These are phyloP conservation scores for Buteo buteo DNA, from an alignment of 2,113 vertebrate genomes.

Conservation along the genomic window DNA sequence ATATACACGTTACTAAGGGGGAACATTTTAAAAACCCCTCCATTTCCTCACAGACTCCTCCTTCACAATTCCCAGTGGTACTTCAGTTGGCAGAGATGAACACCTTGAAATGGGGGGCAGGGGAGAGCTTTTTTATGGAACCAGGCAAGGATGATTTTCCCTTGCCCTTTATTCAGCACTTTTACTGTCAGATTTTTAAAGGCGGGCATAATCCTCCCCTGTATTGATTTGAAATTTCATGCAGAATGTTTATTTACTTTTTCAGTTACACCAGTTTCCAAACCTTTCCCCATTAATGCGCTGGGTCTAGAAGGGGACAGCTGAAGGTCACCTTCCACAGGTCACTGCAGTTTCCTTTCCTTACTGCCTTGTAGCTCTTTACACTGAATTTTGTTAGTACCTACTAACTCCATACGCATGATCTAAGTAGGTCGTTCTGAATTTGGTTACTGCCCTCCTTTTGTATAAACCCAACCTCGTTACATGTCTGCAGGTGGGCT, in stretches of 20 bases:
- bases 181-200: neutral
- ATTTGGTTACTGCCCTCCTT: slow-evolving; percentile 53
- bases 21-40: neutral
- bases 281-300: no score
- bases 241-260: no score
- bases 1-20: neutral
- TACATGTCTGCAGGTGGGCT: neutral
- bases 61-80: neutral
- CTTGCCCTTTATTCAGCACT: neutral
- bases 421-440: slow-evolving; percentile 39
- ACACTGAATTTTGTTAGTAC: slow-evolving; percentile 12
- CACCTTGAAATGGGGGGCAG: neutral
- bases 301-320: no score
- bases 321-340: no score
- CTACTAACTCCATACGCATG: neutral
- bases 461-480: neutral
- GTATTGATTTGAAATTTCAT: no score
- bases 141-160: neutral
- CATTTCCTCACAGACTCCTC: neutral
- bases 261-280: no score
- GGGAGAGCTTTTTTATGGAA: neutral
- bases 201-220: neutral
- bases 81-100: neutral
- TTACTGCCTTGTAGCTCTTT: neutral
- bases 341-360: neutral